Evolutionary conservation across 2,888 invertebrate species (phyloP), one percentile per base, ranked within the genome.

Genomic region (Dendrolimus houi): DNA sequence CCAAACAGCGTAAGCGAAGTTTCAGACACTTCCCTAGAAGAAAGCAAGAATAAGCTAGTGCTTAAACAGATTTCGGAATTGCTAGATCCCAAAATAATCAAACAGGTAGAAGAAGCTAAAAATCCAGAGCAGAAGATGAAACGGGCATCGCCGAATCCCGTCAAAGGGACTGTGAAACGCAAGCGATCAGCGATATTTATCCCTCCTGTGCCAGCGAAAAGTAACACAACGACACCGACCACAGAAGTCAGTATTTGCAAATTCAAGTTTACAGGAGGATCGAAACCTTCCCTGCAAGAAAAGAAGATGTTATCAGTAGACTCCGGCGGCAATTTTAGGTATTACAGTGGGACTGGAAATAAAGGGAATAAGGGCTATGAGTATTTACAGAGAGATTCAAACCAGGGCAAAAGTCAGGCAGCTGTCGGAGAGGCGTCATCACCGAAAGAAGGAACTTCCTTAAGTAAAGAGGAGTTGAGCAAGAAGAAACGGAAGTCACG

Each of bases 241-340:
- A 95, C 96, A 0, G 96, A 96, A 81, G 97, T 96, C 53, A 96
- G 96, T 79, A 97, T 97, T 73, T 97, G 97, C 79, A 97, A 97
- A 81, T 97, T 97, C 75, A 97, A 97, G 78, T 97, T 97, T 77
- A 97, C 97, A 0, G 97, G 97, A 0, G 97, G 97, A 0, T 96
- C 96, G 0, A 96, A 96, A 65, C 97, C 97, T 0, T 95, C 95
- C 59, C 77, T 97, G 55, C 96, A 97, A 76, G 97, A 97, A 74
- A 97, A 97, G 84, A 97, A 97, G 81, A 97, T 97, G 94, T 91
- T 97, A 0, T 96, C 96, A 0, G 96, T 97, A 0, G 97, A 97
- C 77, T 94, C 96, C 0, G 96, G 96, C 1, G 97, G 97, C 0
- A 97, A 97, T 73, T 96, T 97, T 66, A 89, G 95, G 41, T 97